A percentile compares a stretch with the other conserved stretches of the same genome.
These are phyloP conservation scores for Stenotaenia linearis DNA, from an alignment of 2,888 invertebrate species.

Conservation along the genomic window DNA sequence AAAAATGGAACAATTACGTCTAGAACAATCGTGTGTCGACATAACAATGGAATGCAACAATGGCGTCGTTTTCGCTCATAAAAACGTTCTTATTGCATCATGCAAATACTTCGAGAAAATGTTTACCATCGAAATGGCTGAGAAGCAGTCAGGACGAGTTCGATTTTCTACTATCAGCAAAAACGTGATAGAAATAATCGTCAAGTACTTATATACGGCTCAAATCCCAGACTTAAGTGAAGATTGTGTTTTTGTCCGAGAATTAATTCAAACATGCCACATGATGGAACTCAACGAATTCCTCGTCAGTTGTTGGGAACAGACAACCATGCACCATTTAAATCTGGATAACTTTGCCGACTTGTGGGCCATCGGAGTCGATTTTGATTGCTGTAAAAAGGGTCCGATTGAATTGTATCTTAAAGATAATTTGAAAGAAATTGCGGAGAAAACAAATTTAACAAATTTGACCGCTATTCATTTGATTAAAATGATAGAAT, in stretches of 20 bases:
- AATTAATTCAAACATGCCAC: not conserved
- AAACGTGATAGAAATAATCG: not conserved
- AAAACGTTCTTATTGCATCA: not conserved
- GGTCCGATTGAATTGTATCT: not conserved
- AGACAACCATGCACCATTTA: not conserved
- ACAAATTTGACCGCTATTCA: not conserved
- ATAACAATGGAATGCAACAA: not conserved
- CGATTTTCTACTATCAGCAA: not conserved
- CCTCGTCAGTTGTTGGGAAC: not conserved
- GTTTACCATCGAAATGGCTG: not conserved
- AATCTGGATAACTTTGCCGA: not conserved
- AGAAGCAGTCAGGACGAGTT: not conserved
- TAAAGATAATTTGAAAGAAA: not conserved
- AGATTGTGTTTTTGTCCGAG: not conserved
- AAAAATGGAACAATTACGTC: not conserved
- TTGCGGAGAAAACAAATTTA: not conserved
- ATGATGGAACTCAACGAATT: not conserved
- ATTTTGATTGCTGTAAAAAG: not conserved
- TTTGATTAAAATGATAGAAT: too few species aligned
- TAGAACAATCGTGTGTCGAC: not conserved
- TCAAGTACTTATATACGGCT: not conserved
- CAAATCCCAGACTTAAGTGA: not conserved
- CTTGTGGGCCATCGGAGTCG: not conserved
- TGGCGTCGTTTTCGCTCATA: not conserved
- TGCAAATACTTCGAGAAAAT: not conserved